These are phyloP conservation scores for honey bee (Apis mellifera) DNA, from an alignment of 1,140 invertebrate species.

Conservation along the genomic window DNA sequence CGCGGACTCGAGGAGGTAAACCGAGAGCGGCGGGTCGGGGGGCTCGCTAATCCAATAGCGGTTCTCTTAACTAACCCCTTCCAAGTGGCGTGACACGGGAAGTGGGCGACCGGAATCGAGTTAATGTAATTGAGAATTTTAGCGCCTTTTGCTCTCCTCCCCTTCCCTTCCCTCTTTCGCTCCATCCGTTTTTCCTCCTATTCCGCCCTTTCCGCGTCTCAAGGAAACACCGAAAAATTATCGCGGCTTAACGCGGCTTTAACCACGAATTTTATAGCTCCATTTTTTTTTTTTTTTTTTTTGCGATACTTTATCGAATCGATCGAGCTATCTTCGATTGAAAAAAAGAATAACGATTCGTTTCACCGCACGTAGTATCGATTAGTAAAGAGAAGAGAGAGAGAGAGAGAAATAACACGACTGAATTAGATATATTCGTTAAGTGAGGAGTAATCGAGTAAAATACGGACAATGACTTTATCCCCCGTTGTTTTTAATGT, in stretches of 20 bases:
- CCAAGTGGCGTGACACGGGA: slow-evolving; percentile 65
- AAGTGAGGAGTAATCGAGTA: neutral
- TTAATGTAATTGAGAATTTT: slow-evolving; percentile 76
- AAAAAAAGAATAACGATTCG: too few relatives aligned
- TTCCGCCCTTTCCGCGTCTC: neutral
- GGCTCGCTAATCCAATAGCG: slow-evolving; percentile 74
- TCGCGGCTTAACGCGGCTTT: too few relatives aligned
- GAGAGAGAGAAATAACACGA: too few relatives aligned
- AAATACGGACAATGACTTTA: neutral
- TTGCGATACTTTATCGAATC: too few relatives aligned
- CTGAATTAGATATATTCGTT: slow-evolving; percentile 3
- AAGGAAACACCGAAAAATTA: slow-evolving; percentile 20
- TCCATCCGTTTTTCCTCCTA: slow-evolving; percentile 31
- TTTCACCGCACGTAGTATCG: too few relatives aligned
- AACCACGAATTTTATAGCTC: neutral
- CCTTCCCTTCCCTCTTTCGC: slow-evolving; percentile 25
- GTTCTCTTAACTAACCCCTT: slow-evolving; percentile 74
- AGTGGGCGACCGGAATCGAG: slow-evolving; percentile 68
- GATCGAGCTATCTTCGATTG: too few relatives aligned
- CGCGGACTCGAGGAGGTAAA: slow-evolving; percentile 60
- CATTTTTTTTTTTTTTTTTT: too few relatives aligned
- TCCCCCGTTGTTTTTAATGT: neutral
- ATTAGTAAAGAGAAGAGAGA: too few relatives aligned
- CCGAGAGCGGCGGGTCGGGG: slow-evolving; percentile 48
- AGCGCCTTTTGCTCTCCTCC: slow-evolving; percentile 64